Evolutionary conservation across 2,113 vertebrate species (phyloP), one percentile per base, ranked within the genome.

Genomic region (Numenius arquata): DNA sequence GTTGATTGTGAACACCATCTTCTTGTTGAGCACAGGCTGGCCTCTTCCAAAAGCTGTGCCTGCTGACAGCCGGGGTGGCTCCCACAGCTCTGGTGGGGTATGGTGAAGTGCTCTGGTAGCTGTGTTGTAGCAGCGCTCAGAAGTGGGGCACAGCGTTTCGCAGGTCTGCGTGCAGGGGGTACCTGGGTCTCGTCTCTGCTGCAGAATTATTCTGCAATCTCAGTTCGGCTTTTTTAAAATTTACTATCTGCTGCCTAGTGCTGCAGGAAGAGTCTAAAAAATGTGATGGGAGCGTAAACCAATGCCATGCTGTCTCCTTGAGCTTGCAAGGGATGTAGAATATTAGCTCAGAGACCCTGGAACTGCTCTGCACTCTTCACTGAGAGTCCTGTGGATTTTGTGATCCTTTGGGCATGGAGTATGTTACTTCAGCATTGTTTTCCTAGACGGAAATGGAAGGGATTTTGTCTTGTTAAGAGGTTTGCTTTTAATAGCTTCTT

Each of bases 101-200:
- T 5, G 23, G 21, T 9, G 2, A 43, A 14, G 21, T 16, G 12
- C 67, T 67, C 48, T 65, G 48, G 26, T 34, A n/a, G 45, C 52
- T 25, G 19, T 30, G 3, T 17, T 65, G 48, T 14, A 77, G 63
- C 30, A 32, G 53, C 1, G 2, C 38, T 40, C 43, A 15, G 59
- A 25, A 41, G 29, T 0, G 0, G 38, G 23, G 55, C 66, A 12
- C 19, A 0, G 58, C 6, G 9, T 56, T 66, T 20, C 21, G 5
- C 50, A 43, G n/a, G 4, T 27, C 48, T 59, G 20, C 0, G 0
- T 22, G 20, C 30, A 5, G 29, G 41, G 5, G 38, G 67, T 68
- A 14, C 38, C 17, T 8, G 38, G 38, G 21, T 65, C 76, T 89
- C 1, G 0, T 26, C 53, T 47, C 38, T 0, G 2, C 27, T 59